These are phyloP conservation scores for Ailurus styani DNA, from an alignment of 2,113 vertebrate genomes.

Conservation along the genomic window DNA sequence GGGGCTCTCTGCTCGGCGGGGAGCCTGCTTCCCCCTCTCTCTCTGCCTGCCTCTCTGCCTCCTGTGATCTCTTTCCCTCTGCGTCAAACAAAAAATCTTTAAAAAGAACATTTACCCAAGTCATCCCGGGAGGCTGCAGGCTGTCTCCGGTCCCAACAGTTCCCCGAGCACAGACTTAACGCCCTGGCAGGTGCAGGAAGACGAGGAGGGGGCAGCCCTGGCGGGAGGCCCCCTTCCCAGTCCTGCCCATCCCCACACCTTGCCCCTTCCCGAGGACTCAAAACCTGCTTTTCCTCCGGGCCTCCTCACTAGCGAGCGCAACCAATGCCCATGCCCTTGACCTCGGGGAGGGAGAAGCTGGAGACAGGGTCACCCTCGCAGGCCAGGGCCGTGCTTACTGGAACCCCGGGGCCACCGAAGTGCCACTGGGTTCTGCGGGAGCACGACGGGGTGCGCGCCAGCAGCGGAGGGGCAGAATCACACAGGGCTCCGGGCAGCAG, in stretches of 20 bases:
- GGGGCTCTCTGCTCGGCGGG: too few relatives aligned
- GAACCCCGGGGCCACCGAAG: neutral
- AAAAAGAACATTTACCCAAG: too few relatives aligned
- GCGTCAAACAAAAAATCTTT: too few relatives aligned
- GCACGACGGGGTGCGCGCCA: accelerated
- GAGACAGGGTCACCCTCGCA: neutral
- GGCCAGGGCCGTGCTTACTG: neutral
- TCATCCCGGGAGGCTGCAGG: too few relatives aligned
- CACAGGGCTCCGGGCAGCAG: neutral
- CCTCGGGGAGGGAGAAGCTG: neutral
- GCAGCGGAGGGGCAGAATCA: neutral
- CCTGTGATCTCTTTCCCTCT: too few relatives aligned
- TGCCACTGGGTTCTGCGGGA: neutral
- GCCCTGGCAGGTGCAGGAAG: neutral
- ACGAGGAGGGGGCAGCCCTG: accelerated
- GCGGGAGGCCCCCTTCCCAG: accelerated
- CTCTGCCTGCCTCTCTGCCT: too few relatives aligned
- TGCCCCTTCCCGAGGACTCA: neutral
- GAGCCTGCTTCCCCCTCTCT: too few relatives aligned
- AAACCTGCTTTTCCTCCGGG: neutral
- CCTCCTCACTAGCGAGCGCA: neutral
- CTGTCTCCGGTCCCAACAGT: neutral
- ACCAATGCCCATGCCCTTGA: neutral
- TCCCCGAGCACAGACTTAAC: accelerated
- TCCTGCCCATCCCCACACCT: neutral